Percentiles rank a stretch among this genome's conserved stretches.
phyloP scores from a whole-genome alignment of 2,797 vertebrate species.

The Chelon auratus region DNA sequence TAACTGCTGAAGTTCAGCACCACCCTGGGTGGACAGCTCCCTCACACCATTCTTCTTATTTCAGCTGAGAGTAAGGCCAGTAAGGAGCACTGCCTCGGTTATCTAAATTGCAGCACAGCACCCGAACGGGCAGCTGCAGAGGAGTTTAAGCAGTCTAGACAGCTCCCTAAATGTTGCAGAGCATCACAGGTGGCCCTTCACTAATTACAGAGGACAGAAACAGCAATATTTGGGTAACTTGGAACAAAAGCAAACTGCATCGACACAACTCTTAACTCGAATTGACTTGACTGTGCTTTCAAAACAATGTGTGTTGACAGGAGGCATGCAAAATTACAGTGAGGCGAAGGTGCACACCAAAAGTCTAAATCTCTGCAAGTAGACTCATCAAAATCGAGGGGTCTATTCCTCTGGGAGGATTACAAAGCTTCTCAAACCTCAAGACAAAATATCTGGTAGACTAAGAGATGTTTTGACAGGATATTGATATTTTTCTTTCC shows the following conservation, averaged over 20 bases:
- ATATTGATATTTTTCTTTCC: constrained; percentile 5
- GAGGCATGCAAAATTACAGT: neutral
- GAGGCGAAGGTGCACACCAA: neutral
- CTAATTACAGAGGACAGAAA: constrained; percentile 29
- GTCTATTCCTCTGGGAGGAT: neutral
- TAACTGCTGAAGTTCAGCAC: constrained; percentile 19
- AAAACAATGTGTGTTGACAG: neutral
- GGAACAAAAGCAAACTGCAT: neutral
- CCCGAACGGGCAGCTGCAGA: constrained; percentile 35
- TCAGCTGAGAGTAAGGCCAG: constrained; percentile 17
- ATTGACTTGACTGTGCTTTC: neutral
- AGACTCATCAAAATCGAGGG: neutral
- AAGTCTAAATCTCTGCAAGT: neutral
- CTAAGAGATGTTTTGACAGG: constrained; percentile 20
- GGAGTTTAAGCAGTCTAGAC: constrained; percentile 38
- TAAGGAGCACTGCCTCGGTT: neutral
- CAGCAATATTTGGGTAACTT: neutral
- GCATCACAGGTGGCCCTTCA: constrained; percentile 28
- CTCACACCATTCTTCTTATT: constrained; percentile 9
- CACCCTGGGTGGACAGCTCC: constrained; percentile 29
- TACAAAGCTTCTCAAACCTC: neutral
- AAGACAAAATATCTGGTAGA: constrained; percentile 4
- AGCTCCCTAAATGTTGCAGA: constrained; percentile 48
- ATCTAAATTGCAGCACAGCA: constrained; percentile 22
- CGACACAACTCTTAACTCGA: neutral